These are phyloP conservation scores for Dyspetes luteomarginatus DNA, from an alignment of 2,888 invertebrate genomes.

Conservation along the genomic window DNA sequence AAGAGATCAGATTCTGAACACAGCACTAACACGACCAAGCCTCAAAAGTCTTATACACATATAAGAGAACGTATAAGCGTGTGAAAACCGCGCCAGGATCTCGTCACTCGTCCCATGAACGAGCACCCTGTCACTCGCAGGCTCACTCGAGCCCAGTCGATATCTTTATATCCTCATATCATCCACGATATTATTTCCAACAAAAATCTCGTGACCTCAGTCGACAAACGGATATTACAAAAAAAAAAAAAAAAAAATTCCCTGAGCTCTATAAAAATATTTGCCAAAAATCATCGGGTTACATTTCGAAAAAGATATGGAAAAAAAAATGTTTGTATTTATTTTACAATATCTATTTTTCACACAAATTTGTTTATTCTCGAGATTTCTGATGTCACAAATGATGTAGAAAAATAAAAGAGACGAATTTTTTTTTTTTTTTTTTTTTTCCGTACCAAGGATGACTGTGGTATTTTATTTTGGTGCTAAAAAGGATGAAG, in stretches of 20 bases:
- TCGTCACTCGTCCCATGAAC: slow-evolving; percentile 72
- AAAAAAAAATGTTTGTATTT: not conserved
- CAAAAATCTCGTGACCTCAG: slow-evolving; percentile 24
- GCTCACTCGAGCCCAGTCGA: slow-evolving; percentile 73
- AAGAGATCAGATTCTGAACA: slow-evolving; percentile 52
- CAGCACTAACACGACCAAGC: slow-evolving; percentile 43
- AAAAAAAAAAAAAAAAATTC: slow-evolving; percentile 14
- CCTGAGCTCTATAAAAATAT: too few relatives aligned
- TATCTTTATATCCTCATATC: slow-evolving; percentile 79
- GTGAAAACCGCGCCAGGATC: slow-evolving; percentile 50
- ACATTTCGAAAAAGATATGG: not conserved
- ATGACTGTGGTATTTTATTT: too few relatives aligned
- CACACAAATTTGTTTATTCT: too few relatives aligned
- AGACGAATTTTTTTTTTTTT: too few relatives aligned
- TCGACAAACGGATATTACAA: slow-evolving; percentile 51
- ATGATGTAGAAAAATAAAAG: too few relatives aligned
- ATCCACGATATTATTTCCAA: slow-evolving; percentile 77
- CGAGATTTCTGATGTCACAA: too few relatives aligned
- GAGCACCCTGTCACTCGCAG: slow-evolving; percentile 78
- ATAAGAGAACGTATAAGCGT: slow-evolving; percentile 21
- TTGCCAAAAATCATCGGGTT: too few relatives aligned
- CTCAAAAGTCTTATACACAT: slow-evolving; percentile 33
- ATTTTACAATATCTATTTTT: not conserved
- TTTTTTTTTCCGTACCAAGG: too few relatives aligned
- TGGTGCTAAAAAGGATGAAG: too few relatives aligned